Percentiles rank a stretch among this genome's conserved stretches.
Conservation (phyloP, 2,113 vertebrate genomes). For the Pipa parva region DNA sequence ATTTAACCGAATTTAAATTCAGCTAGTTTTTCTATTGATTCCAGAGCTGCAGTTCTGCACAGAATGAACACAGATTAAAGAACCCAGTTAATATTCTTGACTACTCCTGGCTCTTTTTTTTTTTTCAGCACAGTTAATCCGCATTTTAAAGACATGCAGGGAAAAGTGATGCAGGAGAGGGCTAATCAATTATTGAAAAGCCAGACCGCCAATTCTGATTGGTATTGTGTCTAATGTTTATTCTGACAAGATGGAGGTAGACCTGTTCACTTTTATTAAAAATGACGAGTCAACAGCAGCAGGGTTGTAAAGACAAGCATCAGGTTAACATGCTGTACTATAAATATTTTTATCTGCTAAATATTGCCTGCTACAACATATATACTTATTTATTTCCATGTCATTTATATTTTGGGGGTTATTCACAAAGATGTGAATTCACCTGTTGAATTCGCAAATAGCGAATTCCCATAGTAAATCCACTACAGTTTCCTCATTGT, state of each 20-base stretch:
- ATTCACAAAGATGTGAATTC: too few relatives aligned
- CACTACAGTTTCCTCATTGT: too few relatives aligned
- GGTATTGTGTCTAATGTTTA: slow-evolving; percentile 18
- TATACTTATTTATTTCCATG: too few relatives aligned
- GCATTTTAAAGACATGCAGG: slow-evolving; percentile 23
- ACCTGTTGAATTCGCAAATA: too few relatives aligned
- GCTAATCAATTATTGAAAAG: slow-evolving; percentile 15
- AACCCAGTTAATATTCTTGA: slow-evolving; percentile 39
- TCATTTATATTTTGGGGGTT: too few relatives aligned
- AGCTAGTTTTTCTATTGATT: slow-evolving; percentile 36
- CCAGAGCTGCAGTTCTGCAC: slow-evolving; percentile 21
- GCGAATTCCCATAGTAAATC: too few relatives aligned
- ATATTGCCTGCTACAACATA: too few relatives aligned
- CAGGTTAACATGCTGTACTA: slow-evolving; percentile 1
- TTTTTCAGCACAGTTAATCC: slow-evolving; percentile 36
- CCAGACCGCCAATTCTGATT: neutral
- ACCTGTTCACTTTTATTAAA: slow-evolving; percentile 7
- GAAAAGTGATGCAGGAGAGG: slow-evolving; percentile 9
- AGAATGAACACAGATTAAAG: slow-evolving; percentile 40
- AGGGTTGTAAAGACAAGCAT: slow-evolving; percentile 6
- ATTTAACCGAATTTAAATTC: slow-evolving; percentile 40
- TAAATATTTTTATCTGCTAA: slow-evolving; percentile 16
- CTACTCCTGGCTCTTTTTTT: slow-evolving; percentile 30
- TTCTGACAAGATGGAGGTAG: neutral
- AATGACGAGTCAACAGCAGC: neutral